phyloP scores from a whole-genome alignment of 2,888 invertebrate genomes.

The Monochamus alternatus region DNA sequence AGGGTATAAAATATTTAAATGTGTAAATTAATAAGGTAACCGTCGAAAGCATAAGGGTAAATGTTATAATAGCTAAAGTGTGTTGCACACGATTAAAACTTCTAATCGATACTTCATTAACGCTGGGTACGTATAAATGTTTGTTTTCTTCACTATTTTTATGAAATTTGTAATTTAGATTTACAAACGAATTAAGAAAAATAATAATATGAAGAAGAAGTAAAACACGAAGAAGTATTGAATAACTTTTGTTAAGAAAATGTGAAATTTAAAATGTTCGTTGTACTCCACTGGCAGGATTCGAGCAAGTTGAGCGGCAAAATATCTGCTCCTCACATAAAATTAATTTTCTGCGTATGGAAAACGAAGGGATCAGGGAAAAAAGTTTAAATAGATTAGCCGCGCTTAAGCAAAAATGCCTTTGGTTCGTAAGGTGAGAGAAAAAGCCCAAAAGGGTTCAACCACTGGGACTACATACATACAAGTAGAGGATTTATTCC shows the following conservation, averaged over 20 bases:
- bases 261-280: not conserved
- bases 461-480: slow-evolving; percentile 37
- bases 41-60: no score
- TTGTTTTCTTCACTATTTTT: no score
- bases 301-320: slow-evolving; percentile 43
- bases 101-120: no score
- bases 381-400: slow-evolving; percentile 47
- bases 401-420: slow-evolving; percentile 41
- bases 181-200: no score
- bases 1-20: no score
- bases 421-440: slow-evolving; percentile 29
- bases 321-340: slow-evolving; percentile 48
- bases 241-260: not conserved
- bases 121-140: no score
- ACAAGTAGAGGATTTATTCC: slow-evolving; percentile 42
- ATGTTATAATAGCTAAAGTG: no score
- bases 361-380: slow-evolving; percentile 49
- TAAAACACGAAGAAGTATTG: no score
- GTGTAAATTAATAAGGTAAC: no score
- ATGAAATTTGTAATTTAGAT: no score
- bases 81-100: no score
- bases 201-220: no score
- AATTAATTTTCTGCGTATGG: slow-evolving; percentile 54
- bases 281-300: slow-evolving; percentile 5
- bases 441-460: slow-evolving; percentile 38